Evolutionary conservation across 2,888 invertebrate genomes (phyloP).

Genomic region (Eueremaeus valkanovi): DNA sequence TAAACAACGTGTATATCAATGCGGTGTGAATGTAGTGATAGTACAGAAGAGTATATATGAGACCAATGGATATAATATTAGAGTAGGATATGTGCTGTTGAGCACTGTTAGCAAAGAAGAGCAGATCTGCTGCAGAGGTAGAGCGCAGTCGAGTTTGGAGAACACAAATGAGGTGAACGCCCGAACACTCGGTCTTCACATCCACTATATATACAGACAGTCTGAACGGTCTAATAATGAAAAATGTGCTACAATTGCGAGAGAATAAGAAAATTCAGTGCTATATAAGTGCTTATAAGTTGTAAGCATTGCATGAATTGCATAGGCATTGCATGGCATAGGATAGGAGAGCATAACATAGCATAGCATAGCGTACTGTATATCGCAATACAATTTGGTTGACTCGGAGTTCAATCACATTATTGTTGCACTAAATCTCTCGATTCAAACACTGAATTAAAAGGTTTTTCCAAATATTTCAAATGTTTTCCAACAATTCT

Average conservation of each 20-base stretch:
- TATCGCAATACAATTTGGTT: neutral
- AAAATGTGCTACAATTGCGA: constrained; percentile 27
- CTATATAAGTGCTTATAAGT: no score
- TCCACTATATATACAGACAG: neutral
- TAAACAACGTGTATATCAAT: no score
- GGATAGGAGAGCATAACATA: neutral
- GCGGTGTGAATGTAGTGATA: no score
- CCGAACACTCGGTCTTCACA: neutral
- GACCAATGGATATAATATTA: no score
- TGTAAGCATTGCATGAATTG: no score
- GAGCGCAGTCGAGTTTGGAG: constrained; percentile 4
- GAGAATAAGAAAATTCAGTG: neutral
- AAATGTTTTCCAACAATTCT: neutral
- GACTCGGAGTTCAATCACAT: neutral
- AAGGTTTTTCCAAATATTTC: neutral
- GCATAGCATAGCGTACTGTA: neutral
- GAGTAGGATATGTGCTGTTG: neutral
- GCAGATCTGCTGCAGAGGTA: neutral
- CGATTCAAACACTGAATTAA: neutral
- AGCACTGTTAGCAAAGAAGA: constrained; percentile 4
- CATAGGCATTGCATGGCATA: neutral
- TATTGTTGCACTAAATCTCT: neutral
- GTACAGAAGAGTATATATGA: no score
- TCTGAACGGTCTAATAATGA: neutral
- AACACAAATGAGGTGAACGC: constrained; percentile 32